These are phyloP conservation scores for Abscondita cerata DNA, from an alignment of 2,888 invertebrate species.

Conservation along the genomic window DNA sequence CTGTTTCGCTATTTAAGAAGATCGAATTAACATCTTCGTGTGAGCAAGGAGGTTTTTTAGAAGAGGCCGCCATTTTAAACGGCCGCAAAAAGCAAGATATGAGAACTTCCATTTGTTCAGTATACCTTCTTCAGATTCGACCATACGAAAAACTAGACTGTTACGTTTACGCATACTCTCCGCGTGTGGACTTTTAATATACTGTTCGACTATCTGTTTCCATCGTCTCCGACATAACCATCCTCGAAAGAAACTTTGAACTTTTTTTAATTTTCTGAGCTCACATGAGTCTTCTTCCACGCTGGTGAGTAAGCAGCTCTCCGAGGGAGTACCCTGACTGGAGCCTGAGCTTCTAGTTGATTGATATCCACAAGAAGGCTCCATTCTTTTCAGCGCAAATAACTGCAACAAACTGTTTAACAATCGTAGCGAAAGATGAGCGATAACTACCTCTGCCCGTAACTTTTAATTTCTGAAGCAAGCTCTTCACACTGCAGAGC, in stretches of 20 bases:
- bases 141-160: conserved; percentile 89
- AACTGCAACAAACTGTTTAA: conserved; percentile 63
- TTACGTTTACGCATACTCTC: conserved; percentile 93
- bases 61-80: conserved; percentile 93
- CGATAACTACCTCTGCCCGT: conserved; percentile 75
- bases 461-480: conserved; percentile 88
- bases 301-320: conserved; percentile 34
- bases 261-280: conserved; percentile 86
- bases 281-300: conserved; percentile 71
- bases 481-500: conserved; percentile 92
- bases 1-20: conserved; percentile 91
- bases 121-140: conserved; percentile 91
- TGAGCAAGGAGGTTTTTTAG: conserved; percentile 89
- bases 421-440: no score
- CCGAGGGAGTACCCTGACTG: conserved; percentile 45
- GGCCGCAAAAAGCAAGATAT: conserved; percentile 88
- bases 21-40: conserved; percentile 95
- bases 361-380: conserved; percentile 60
- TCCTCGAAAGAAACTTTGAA: conserved; percentile 91
- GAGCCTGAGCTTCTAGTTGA: conserved; percentile 49
- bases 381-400: conserved; percentile 81
- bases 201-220: conserved; percentile 95
- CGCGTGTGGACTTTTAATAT: conserved; percentile 92
- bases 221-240: conserved; percentile 91
- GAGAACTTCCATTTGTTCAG: conserved; percentile 85